Conservation (phyloP, 2,113 vertebrate genomes). For the Etheostoma cragini region DNA sequence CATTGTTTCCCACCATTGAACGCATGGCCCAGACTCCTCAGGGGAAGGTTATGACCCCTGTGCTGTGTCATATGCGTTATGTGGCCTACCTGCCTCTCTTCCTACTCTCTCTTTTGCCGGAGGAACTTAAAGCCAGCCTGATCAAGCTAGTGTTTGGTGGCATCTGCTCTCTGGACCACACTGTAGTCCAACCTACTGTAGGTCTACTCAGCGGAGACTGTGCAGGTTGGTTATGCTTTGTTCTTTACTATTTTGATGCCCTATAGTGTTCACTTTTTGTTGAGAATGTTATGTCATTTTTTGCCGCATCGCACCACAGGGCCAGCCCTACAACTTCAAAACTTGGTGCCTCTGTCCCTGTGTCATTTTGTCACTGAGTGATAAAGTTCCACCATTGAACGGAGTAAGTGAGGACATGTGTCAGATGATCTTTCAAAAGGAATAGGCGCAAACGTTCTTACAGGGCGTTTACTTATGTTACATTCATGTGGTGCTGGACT, state of each 20-base stretch:
- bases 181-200: conserved; percentile 76
- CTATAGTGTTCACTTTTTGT: not conserved
- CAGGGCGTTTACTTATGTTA: no score
- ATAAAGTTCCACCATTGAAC: no score
- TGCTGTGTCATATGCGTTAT: conserved; percentile 91
- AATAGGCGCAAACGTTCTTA: no score
- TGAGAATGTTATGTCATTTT: no score
- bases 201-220: conserved; percentile 88
- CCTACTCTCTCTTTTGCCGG: conserved; percentile 90
- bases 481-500: no score
- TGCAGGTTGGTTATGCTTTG: conserved; percentile 84
- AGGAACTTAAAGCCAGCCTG: conserved; percentile 83
- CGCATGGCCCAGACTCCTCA: conserved; percentile 91
- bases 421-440: no score
- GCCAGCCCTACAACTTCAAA: no score
- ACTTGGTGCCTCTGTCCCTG: no score
- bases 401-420: no score
- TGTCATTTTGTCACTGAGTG: no score
- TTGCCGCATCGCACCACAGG: no score
- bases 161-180: conserved; percentile 74
- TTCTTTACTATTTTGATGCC: not conserved
- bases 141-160: conserved; percentile 76
- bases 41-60: conserved; percentile 90
- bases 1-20: conserved; percentile 97
- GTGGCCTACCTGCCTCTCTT: conserved; percentile 87